These are phyloP conservation scores for Barnardius zonarius DNA, from an alignment of 2,113 vertebrate species.

Conservation along the genomic window DNA sequence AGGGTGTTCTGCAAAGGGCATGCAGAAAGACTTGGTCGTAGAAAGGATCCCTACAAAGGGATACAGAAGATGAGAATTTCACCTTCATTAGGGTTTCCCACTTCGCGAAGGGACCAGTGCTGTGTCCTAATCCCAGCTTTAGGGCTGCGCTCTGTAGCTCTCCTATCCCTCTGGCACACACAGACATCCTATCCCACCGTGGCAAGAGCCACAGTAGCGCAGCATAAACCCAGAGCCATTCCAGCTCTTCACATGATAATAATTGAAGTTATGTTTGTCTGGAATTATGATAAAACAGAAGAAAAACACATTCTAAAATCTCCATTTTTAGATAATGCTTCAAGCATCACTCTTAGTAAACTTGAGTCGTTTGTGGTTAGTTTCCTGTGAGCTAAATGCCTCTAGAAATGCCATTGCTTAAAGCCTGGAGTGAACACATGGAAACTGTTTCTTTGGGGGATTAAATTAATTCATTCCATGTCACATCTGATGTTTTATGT, in stretches of 20 bases:
- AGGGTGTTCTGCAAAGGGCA: neutral
- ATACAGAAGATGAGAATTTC: neutral
- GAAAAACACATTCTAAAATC: neutral
- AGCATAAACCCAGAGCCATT: neutral
- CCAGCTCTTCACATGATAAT: neutral
- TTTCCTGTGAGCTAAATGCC: conserved; percentile 14
- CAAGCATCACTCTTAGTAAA: neutral
- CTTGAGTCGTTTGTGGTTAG: neutral
- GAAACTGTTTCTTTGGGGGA: neutral
- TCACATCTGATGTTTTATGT: neutral
- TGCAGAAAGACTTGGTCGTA: neutral
- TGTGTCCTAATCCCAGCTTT: neutral
- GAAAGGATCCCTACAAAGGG: neutral
- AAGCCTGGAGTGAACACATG: neutral
- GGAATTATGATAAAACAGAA: neutral
- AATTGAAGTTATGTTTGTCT: neutral
- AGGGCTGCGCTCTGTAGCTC: neutral
- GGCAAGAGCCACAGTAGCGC: neutral
- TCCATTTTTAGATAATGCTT: neutral
- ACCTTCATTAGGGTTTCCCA: neutral
- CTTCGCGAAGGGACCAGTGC: neutral
- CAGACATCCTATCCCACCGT: neutral
- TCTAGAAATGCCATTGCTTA: neutral
- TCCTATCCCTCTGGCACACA: neutral
- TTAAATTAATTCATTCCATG: neutral